Evolutionary conservation across 2,113 vertebrate species (phyloP), one percentile per base, ranked within the genome.

Genomic region (Malurus cyaneus): DNA sequence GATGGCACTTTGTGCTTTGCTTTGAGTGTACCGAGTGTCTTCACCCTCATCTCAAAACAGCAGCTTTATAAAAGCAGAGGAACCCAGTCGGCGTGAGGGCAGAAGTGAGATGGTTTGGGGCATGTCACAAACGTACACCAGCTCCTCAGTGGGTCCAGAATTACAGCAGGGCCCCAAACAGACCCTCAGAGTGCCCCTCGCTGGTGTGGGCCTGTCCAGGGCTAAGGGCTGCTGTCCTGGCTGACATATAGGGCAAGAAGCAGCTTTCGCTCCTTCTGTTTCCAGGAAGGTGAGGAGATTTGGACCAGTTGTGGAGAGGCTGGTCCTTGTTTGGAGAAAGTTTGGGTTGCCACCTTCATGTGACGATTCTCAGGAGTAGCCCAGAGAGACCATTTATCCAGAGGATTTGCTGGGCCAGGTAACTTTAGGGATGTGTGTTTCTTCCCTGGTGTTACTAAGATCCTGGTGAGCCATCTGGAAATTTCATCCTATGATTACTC

Each of bases 401-500:
- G 34, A 39, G 54, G 39, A 71, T 74, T 53, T 89, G 34, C 83
- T 91, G 41, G 94, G 69, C 88, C 80, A 74, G n/a, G 52, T 89
- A 52, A 36, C 44, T 86, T 57, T 3, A 93, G 39, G 44, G 60
- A 81, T 66, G 21, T 7, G 1, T 64, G 15, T 84, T 88, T 80
- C 88, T 92, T 89, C 65, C 57, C 15, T 91, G 60, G 41, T 81
- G 80, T 89, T 71, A 26, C 65, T 29, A 4, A 91, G 65, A 79
- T 92, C 77, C 83, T 84, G 72, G 60, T 91, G 79, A 91, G 73
- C 86, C 94, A 92, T 92, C 95, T 96, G 95, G 95, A 94, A 95
- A 91, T 87, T 86, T 93, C 92, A 94, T 95, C 65, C 69, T 84
- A 21, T 86, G 73, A 89, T 92, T 93, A 50, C 41, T 91, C 65